phyloP scores from a whole-genome alignment of 2,888 invertebrate genomes.

The Macrophya alboannulata region DNA sequence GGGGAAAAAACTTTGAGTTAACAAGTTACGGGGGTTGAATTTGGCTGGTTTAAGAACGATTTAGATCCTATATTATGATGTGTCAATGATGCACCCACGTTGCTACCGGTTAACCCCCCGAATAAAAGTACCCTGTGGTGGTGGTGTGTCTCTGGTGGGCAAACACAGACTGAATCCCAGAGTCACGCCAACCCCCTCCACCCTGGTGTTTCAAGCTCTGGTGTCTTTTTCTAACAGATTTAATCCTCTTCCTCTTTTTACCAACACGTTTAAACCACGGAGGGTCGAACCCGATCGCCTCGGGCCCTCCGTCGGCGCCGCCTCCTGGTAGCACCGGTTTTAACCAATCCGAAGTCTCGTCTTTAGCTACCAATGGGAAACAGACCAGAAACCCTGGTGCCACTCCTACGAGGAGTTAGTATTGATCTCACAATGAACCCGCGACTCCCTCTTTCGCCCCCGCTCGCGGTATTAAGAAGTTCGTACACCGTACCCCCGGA shows the following conservation, averaged over 20 bases:
- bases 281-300: slow-evolving; percentile 67
- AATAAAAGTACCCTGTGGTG: slow-evolving; percentile 53
- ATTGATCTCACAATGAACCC: slow-evolving; percentile 80
- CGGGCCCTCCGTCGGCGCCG: slow-evolving; percentile 68
- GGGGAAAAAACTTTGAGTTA: background rate
- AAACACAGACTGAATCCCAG: slow-evolving; percentile 79
- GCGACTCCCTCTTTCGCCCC: slow-evolving; percentile 67
- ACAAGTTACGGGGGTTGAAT: background rate
- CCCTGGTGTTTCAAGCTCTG: slow-evolving; percentile 58
- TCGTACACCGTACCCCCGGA: slow-evolving; percentile 63
- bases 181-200: slow-evolving; percentile 49
- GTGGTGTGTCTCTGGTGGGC: slow-evolving; percentile 77
- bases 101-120: slow-evolving; percentile 39
- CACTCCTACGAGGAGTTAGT: slow-evolving; percentile 77
- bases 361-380: slow-evolving; percentile 74
- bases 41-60: background rate
- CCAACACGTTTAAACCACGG: slow-evolving; percentile 58
- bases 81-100: background rate
- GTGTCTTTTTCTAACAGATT: slow-evolving; percentile 71
- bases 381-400: slow-evolving; percentile 67
- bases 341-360: slow-evolving; percentile 69
- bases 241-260: slow-evolving; percentile 59
- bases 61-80: background rate
- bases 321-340: slow-evolving; percentile 76
- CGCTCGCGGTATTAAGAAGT: slow-evolving; percentile 74